Percentiles rank a stretch among this genome's conserved stretches.
Evolutionary conservation across 2,113 vertebrate genomes (phyloP).

Genomic region (Lepus europaeus): DNA sequence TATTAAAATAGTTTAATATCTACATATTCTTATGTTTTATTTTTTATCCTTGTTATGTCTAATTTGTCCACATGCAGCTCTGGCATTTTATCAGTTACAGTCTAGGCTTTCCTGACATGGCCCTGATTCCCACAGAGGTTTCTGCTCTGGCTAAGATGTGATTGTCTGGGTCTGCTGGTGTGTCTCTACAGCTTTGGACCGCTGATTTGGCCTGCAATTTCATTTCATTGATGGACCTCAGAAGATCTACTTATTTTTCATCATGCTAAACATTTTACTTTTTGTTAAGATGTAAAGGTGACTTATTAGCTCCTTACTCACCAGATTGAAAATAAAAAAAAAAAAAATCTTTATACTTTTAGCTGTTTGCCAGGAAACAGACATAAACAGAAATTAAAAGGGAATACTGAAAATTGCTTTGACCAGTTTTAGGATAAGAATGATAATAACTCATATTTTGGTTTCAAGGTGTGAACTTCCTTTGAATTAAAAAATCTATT

Average conservation of each 20-base stretch:
- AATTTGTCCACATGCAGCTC: background rate
- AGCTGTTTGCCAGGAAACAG: background rate
- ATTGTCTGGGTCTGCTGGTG: background rate
- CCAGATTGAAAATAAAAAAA: background rate
- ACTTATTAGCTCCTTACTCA: background rate
- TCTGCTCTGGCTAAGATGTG: background rate
- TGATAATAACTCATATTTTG: background rate
- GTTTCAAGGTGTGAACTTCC: background rate
- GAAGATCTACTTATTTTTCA: background rate
- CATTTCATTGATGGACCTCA: background rate
- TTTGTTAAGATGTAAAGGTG: background rate
- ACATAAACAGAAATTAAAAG: background rate
- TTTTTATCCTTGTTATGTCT: too few species aligned
- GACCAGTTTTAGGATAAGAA: background rate
- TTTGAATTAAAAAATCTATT: background rate
- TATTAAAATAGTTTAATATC: too few species aligned
- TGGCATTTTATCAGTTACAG: background rate
- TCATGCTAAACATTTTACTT: background rate
- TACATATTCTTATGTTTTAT: too few species aligned
- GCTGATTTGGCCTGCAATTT: background rate
- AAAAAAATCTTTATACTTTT: background rate
- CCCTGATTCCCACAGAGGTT: background rate
- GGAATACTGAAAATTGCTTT: background rate
- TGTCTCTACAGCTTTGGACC: background rate
- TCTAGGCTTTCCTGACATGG: background rate